Conservation (phyloP, 2,797 vertebrate species). For the Mus spretus region DNA sequence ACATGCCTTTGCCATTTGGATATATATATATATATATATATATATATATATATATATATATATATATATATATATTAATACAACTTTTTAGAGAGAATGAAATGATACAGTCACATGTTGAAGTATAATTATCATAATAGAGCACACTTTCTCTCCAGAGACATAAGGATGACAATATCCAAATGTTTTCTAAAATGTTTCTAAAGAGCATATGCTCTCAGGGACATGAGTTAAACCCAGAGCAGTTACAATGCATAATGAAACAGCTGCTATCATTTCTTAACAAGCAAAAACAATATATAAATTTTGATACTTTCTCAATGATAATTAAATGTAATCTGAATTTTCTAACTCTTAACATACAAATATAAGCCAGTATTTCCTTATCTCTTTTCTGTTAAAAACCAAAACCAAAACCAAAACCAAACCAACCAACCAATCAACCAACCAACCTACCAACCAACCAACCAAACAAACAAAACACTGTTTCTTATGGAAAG, state of each 20-base stretch:
- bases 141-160: conserved; percentile 75
- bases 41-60: conserved; percentile 3
- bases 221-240: conserved; percentile 79
- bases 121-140: conserved; percentile 83
- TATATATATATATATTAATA: neutral
- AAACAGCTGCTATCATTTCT: conserved; percentile 80
- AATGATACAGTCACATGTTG: conserved; percentile 52
- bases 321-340: conserved; percentile 54
- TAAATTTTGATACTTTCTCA: conserved; percentile 64
- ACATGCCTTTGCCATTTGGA: conserved; percentile 8
- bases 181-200: conserved; percentile 76
- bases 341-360: conserved; percentile 54
- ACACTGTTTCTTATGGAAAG: conserved; percentile 18
- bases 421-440: neutral
- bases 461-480: neutral
- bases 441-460: neutral
- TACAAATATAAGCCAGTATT: conserved; percentile 25
- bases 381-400: neutral
- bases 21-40: neutral
- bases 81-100: conserved; percentile 31
- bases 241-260: conserved; percentile 74
- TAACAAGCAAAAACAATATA: conserved; percentile 68
- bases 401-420: neutral
- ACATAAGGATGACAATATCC: conserved; percentile 77
- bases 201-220: conserved; percentile 73